Conservation (phyloP, 2,797 vertebrate genomes). For the Acanthiza pusilla region DNA sequence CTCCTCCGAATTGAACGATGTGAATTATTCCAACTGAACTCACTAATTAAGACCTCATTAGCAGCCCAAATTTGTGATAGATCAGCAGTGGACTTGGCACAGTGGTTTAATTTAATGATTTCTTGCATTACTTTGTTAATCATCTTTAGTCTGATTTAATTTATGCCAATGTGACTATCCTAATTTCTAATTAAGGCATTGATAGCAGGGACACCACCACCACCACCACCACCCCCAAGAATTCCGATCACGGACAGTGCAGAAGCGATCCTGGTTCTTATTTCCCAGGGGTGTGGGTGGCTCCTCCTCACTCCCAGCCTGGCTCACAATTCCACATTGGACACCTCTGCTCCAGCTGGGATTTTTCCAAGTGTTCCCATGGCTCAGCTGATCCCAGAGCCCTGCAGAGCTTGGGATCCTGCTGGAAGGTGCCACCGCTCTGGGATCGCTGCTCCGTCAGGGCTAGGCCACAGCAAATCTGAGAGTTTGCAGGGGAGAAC, state of each 20-base stretch:
- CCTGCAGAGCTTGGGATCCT: background rate
- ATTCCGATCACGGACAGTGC: conserved; percentile 43
- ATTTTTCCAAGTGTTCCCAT: accelerated
- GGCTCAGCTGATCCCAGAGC: background rate
- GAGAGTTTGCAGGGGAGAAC: conserved; percentile 29
- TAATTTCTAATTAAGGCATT: conserved; percentile 79
- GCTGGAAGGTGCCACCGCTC: background rate
- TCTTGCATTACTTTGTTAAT: conserved; percentile 82
- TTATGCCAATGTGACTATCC: conserved; percentile 77
- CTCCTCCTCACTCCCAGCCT: background rate
- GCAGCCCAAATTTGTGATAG: conserved; percentile 79
- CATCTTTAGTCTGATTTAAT: conserved; percentile 81
- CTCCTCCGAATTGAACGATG: conserved; percentile 64
- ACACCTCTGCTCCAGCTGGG: background rate
- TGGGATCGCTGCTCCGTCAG: too few species aligned
- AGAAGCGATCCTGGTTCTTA: background rate
- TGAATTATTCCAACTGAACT: conserved; percentile 74
- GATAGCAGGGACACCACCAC: conserved; percentile 53
- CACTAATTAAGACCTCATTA: conserved; percentile 81
- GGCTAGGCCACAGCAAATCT: background rate
- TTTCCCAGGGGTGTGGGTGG: background rate
- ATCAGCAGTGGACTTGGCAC: conserved; percentile 76
- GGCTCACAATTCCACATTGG: accelerated
- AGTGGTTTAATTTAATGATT: conserved; percentile 81
- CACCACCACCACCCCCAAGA: background rate